Evolutionary conservation across 2,113 vertebrate genomes (phyloP).

Genomic region (Ramphastos sulfuratus): DNA sequence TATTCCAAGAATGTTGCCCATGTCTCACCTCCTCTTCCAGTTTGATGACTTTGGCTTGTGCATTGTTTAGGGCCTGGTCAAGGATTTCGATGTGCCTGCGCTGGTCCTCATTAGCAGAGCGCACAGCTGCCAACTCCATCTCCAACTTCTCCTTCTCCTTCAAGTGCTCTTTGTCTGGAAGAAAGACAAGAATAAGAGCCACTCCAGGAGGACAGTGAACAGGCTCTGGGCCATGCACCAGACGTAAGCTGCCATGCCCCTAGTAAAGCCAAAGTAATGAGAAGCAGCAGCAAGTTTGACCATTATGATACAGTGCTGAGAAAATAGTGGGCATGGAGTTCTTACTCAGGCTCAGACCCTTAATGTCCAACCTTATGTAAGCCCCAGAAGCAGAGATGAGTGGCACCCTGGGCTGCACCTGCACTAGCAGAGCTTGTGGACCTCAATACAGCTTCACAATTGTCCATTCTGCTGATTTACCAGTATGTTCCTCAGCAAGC

Average conservation of each 20-base stretch:
- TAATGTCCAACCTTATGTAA: not conserved
- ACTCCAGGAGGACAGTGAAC: constrained; percentile 23
- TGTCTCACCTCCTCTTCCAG: constrained; percentile 85
- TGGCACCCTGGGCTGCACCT: not conserved
- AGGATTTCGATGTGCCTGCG: constrained; percentile 84
- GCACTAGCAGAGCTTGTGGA: not conserved
- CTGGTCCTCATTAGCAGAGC: constrained; percentile 82
- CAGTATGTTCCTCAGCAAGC: not conserved
- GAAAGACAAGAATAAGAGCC: constrained; percentile 43
- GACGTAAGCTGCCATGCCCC: constrained; percentile 4
- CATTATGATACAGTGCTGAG: not conserved
- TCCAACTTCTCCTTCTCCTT: constrained; percentile 85
- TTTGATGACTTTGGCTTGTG: constrained; percentile 83
- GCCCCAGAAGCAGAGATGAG: not conserved
- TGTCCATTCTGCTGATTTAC: not conserved
- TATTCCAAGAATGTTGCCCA: not conserved
- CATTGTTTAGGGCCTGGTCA: constrained; percentile 84
- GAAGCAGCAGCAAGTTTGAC: not conserved
- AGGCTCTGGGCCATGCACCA: not conserved
- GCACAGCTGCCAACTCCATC: constrained; percentile 78
- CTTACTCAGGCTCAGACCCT: not conserved
- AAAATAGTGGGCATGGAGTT: not conserved
- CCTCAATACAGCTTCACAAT: not conserved
- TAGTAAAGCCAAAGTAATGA: not conserved
- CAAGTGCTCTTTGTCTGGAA: constrained; percentile 80